phyloP scores from a whole-genome alignment of 2,797 vertebrate genomes.

The Argentina silus region DNA sequence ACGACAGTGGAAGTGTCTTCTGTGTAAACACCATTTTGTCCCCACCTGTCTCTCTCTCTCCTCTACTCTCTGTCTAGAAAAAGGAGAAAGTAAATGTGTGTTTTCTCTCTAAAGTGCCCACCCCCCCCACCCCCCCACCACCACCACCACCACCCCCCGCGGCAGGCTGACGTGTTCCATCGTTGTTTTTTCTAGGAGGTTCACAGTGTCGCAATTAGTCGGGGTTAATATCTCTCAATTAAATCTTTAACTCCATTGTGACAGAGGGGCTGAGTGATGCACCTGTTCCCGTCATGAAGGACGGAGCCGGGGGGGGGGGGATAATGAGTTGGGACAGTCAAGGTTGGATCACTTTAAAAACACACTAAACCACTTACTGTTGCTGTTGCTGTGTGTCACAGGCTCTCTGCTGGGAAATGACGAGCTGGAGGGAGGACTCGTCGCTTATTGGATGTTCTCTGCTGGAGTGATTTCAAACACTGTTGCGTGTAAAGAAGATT shows the following conservation, averaged over 20 bases:
- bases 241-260: conserved; percentile 70
- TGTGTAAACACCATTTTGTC: conserved; percentile 36
- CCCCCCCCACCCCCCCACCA: background rate
- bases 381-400: background rate
- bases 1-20: conserved; percentile 26
- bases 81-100: conserved; percentile 62
- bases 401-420: background rate
- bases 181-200: conserved; percentile 52
- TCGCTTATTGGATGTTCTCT: too few relatives aligned
- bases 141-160: conserved; percentile 58
- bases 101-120: conserved; percentile 30
- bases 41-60: conserved; percentile 39
- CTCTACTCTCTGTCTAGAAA: conserved; percentile 23
- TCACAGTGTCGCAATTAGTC: conserved; percentile 72
- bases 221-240: conserved; percentile 81
- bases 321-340: conserved; percentile 71
- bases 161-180: conserved; percentile 49
- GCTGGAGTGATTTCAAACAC: too few relatives aligned
- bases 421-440: background rate
- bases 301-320: conserved; percentile 59
- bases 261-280: conserved; percentile 69
- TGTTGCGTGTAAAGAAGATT: too few relatives aligned
- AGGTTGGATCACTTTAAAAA: conserved; percentile 71
- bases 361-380: conserved; percentile 47
- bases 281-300: conserved; percentile 77